These are phyloP conservation scores for Caenorhabditis sp. DNA, from an alignment of 2,888 invertebrate species.

Conservation along the genomic window DNA sequence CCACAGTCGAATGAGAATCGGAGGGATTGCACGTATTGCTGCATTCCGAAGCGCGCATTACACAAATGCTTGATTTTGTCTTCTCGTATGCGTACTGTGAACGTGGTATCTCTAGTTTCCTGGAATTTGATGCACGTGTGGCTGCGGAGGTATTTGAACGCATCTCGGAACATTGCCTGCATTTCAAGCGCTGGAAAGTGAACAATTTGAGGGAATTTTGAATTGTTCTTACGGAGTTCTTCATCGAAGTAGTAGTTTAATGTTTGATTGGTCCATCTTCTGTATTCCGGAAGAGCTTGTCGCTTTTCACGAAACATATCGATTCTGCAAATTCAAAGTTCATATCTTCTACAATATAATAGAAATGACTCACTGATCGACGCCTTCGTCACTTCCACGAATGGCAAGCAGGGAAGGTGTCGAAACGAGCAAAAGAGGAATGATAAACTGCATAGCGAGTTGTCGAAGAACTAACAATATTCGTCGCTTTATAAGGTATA, in stretches of 20 bases:
- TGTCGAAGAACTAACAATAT: too few species aligned
- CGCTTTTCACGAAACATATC: not conserved
- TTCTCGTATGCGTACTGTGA: not conserved
- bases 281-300: not conserved
- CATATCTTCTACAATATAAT: not conserved
- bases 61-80: not conserved
- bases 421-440: too few species aligned
- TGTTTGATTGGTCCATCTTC: not conserved
- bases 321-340: not conserved
- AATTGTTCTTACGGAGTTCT: not conserved
- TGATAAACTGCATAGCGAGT: too few species aligned
- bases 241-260: constrained; percentile 2
- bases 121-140: constrained; percentile 23
- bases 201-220: not conserved
- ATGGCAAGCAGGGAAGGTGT: too few species aligned
- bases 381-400: too few species aligned
- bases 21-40: not conserved
- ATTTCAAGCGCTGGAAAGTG: constrained; percentile 21
- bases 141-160: constrained; percentile 3
- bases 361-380: not conserved
- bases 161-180: constrained; percentile 32
- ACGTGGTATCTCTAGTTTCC: not conserved
- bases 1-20: too few species aligned
- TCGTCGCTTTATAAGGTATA: too few species aligned
- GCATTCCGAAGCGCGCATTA: not conserved